Evolutionary conservation across 2,888 invertebrate species (phyloP), one percentile per base, ranked within the genome.

Genomic region (Taphrorychus bicolor): DNA sequence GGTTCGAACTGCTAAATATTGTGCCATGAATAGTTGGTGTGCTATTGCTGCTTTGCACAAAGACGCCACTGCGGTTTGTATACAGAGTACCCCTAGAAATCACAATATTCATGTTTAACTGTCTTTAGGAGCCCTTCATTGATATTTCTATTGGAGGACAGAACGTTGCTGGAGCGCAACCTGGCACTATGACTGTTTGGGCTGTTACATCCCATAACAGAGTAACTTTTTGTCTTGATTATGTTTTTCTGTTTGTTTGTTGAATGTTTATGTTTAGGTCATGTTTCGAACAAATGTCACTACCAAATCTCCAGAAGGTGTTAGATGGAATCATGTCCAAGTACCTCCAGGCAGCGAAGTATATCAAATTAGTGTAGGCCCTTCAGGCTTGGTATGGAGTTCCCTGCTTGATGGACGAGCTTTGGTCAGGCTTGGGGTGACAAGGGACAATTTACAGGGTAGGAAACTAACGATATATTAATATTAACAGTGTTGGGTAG

Each of bases 11-110:
- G 85, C 96, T 60, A 88, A 93, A 76, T 97, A 95, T 78, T 91
- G 91, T 81, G 94, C 95, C 5, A 89, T 95, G 83, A 94, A 95
- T 83, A 91, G 91, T 48, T 97, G 97, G 97, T 94, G 95, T 83
- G 93, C 93, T 41, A 92, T 96, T 76, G 93, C 94, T 62, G 92
- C 94, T 11, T 84, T 95, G 69, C 93, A 94, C 80, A 93, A 94
- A 83, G 94, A 95, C 84, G 91, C 94, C 18, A 94, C 95, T 0
- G 91, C 88, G 80, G 88, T 87, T 24, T 21, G 19, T 51, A n/a
- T 11, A n/a, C n/a, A n/a, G n/a, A n/a, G n/a, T n/a, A n/a, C n/a
- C n/a, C n/a, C n/a, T n/a, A n/a, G n/a, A n/a, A n/a, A n/a, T n/a
- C n/a, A n/a, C n/a, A n/a, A n/a, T n/a, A n/a, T n/a, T n/a, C n/a